These are phyloP conservation scores for Epinotia demarniana DNA, from an alignment of 2,888 invertebrate species.

Conservation along the genomic window DNA sequence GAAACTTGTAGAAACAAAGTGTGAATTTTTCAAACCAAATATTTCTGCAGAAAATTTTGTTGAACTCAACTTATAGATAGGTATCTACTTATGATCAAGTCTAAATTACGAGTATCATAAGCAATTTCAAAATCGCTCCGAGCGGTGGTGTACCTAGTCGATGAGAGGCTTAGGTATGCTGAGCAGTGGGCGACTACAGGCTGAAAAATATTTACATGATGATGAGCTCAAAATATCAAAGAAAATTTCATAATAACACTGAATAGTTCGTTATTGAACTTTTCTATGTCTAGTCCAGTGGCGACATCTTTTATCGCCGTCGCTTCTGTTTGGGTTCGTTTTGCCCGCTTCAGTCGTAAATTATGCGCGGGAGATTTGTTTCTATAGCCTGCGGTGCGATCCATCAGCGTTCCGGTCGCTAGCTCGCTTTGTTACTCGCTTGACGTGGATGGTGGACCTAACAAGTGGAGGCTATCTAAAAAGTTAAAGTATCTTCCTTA, in stretches of 20 bases:
- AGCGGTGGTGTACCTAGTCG: too few relatives aligned
- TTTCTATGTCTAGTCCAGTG: conserved; percentile 75
- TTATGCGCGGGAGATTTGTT: conserved; percentile 82
- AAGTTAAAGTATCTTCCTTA: background rate
- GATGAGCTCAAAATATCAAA: background rate
- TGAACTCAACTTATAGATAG: too few relatives aligned
- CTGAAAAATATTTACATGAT: too few relatives aligned
- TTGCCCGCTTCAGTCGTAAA: conserved; percentile 76
- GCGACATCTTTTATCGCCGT: conserved; percentile 80
- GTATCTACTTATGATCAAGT: too few relatives aligned
- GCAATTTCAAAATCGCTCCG: too few relatives aligned
- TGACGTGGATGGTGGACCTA: background rate
- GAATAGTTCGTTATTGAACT: background rate
- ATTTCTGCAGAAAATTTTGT: too few relatives aligned
- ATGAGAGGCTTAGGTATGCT: too few relatives aligned
- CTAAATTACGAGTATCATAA: too few relatives aligned
- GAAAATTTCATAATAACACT: background rate
- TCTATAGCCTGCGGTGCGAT: conserved; percentile 82
- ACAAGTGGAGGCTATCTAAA: background rate
- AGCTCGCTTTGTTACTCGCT: conserved; percentile 64
- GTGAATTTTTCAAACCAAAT: too few relatives aligned
- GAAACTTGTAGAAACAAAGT: too few relatives aligned
- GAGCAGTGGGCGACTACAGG: too few relatives aligned
- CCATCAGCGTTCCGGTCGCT: conserved; percentile 76
- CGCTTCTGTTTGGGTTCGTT: conserved; percentile 76